A percentile compares a stretch with the other conserved stretches of the same genome.
Evolutionary conservation across 2,797 vertebrate species (phyloP).

Genomic region (Cyclura pinguis): DNA sequence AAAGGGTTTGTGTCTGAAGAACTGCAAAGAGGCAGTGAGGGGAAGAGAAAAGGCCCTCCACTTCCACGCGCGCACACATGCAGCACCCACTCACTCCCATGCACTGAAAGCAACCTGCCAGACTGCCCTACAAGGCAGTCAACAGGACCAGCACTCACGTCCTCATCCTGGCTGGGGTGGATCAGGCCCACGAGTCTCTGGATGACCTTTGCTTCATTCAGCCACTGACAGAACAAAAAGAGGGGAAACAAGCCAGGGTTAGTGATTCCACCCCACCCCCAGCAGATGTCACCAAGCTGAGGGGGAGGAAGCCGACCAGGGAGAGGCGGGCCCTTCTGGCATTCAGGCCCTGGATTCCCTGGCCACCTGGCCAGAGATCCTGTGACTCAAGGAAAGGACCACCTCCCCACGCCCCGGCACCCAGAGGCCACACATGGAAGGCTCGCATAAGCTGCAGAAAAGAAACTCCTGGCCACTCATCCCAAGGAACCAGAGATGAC

Average conservation of each 20-base stretch:
- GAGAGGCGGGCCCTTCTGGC: background rate
- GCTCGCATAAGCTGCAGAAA: no score
- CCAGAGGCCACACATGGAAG: background rate
- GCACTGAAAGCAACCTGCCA: no score
- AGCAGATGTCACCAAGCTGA: no score
- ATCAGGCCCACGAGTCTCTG: constrained; percentile 94
- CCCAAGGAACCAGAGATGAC: background rate
- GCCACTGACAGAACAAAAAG: constrained; percentile 84
- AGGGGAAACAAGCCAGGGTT: no score
- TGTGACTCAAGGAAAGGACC: no score
- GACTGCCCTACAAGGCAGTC: background rate
- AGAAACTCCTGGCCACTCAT: background rate
- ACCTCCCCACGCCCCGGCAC: background rate
- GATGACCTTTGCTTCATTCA: constrained; percentile 92
- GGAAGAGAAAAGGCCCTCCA: no score
- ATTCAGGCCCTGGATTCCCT: background rate
- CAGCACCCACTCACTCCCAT: no score
- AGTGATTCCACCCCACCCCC: background rate
- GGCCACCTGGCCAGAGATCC: no score
- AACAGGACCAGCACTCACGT: constrained; percentile 81
- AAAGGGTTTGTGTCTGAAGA: no score
- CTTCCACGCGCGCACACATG: no score
- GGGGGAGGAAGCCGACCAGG: no score
- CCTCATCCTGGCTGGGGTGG: constrained; percentile 91
- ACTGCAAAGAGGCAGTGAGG: no score